Evolutionary conservation across 1,140 invertebrate genomes (phyloP).

Genomic region (Zaprionus kolodkinae): DNA sequence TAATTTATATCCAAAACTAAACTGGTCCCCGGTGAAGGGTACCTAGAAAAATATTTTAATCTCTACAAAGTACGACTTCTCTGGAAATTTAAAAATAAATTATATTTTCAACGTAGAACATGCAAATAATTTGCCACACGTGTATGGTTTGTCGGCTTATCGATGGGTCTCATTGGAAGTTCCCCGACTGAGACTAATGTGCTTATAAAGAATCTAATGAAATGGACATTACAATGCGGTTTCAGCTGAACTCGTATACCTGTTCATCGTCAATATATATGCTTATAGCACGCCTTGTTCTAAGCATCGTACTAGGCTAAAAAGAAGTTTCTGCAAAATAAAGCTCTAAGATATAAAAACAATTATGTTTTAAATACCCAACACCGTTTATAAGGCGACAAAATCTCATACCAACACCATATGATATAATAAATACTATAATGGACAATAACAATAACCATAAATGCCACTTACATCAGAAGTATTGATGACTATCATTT

Average conservation of each 20-base stretch:
- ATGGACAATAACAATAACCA: constrained; percentile 6
- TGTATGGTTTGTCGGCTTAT: constrained; percentile 4
- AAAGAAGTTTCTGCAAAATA: constrained; percentile 33
- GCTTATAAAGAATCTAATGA: background rate
- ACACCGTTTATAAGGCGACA: constrained; percentile 3
- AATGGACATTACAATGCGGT: constrained; percentile 8
- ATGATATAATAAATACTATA: background rate
- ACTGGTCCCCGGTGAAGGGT: background rate
- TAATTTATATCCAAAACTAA: background rate
- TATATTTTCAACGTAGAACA: background rate
- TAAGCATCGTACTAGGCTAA: constrained; percentile 54
- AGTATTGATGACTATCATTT: constrained; percentile 77
- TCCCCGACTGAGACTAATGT: constrained; percentile 13
- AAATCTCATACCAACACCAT: constrained; percentile 21
- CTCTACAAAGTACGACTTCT: background rate
- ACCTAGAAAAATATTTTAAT: background rate
- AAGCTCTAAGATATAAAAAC: constrained; percentile 23
- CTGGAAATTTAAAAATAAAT: background rate
- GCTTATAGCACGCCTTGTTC: constrained; percentile 60
- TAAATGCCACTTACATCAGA: constrained; percentile 65
- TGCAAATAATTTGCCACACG: constrained; percentile 6
- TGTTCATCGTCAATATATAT: constrained; percentile 68
- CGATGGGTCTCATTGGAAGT: constrained; percentile 1
- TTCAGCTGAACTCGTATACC: constrained; percentile 51
- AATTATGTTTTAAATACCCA: constrained; percentile 1